phyloP scores from a whole-genome alignment of 2,113 vertebrate genomes.

The Empidonax traillii region DNA sequence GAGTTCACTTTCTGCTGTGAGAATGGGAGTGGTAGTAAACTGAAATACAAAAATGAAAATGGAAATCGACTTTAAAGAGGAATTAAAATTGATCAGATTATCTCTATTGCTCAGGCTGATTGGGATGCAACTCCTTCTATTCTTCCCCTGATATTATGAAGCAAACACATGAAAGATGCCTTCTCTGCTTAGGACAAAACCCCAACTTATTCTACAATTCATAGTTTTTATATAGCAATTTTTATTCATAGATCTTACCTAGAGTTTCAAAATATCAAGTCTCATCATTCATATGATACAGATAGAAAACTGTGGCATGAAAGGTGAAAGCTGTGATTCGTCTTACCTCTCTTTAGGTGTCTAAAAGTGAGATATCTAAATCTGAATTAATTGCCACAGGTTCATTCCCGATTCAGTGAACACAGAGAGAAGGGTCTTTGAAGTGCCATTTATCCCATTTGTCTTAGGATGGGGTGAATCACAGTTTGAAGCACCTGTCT shows the following conservation, averaged over 20 bases:
- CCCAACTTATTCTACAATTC: neutral
- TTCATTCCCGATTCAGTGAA: neutral
- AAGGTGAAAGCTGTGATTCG: slow-evolving; percentile 9
- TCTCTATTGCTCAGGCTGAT: neutral
- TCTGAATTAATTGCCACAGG: neutral
- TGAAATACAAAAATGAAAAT: neutral
- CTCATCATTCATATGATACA: neutral
- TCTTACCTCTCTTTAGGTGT: slow-evolving; percentile 7
- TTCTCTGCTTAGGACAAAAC: neutral
- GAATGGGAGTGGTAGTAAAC: neutral
- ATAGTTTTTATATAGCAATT: neutral
- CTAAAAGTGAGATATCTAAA: slow-evolving; percentile 1
- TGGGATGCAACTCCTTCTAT: neutral
- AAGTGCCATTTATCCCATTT: neutral
- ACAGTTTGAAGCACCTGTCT: neutral
- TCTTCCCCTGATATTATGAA: neutral
- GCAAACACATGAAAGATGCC: neutral
- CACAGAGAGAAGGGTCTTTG: neutral
- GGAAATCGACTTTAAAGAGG: neutral
- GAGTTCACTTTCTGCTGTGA: neutral
- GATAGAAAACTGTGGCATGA: neutral
- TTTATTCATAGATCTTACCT: neutral
- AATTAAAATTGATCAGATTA: slow-evolving; percentile 9
- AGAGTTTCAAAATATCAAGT: neutral
- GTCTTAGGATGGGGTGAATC: neutral